Percentiles rank a stretch among this genome's conserved stretches.
Conservation (phyloP, 2,888 invertebrate genomes). For the Latrodectus elegans region DNA sequence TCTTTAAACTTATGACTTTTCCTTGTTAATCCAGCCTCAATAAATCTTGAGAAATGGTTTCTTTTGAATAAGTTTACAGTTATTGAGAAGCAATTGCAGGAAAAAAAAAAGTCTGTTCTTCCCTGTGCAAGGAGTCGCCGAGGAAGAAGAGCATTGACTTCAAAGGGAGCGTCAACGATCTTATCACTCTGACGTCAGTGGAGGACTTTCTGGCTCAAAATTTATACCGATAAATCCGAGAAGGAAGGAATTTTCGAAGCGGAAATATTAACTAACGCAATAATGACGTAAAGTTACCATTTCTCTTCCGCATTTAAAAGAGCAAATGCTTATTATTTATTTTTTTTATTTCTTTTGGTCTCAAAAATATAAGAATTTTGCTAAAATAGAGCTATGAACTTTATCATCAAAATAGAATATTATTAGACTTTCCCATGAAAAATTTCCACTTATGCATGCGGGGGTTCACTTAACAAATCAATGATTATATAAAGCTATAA, state of each 20-base stretch:
- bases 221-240: background rate
- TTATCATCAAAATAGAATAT: background rate
- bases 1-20: background rate
- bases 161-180: slow-evolving; percentile 16
- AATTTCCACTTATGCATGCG: too few relatives aligned
- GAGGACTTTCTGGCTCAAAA: too few relatives aligned
- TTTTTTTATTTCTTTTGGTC: background rate
- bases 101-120: too few relatives aligned
- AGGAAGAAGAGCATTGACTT: slow-evolving; percentile 53
- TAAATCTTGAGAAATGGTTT: slow-evolving; percentile 7
- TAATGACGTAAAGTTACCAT: background rate
- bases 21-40: background rate
- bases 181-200: too few relatives aligned
- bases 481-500: too few relatives aligned
- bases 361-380: background rate
- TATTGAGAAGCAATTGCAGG: too few relatives aligned
- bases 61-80: slow-evolving; percentile 2
- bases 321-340: background rate
- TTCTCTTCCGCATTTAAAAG: background rate
- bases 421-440: background rate
- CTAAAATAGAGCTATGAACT: background rate
- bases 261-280: slow-evolving; percentile 17
- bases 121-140: background rate
- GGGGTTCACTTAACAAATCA: too few relatives aligned
- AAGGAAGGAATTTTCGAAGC: slow-evolving; percentile 4